phyloP scores from a whole-genome alignment of 1,140 invertebrate species.

The Calephelis virginiensis region DNA sequence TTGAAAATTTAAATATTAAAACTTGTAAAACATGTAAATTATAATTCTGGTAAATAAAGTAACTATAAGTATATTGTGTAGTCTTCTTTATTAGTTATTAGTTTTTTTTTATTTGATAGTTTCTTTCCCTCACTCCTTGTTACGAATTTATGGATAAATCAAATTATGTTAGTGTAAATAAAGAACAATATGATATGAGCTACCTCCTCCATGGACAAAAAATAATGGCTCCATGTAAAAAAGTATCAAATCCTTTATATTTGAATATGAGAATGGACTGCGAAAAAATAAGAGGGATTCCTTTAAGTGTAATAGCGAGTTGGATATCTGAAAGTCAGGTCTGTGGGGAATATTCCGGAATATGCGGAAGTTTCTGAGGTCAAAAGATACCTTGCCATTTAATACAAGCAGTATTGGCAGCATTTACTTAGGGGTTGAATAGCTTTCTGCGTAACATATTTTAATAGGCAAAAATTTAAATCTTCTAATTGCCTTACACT shows the following conservation, averaged over 20 bases:
- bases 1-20: too few relatives aligned
- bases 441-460: neutral
- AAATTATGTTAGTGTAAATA: too few relatives aligned
- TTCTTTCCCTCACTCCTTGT: too few relatives aligned
- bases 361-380: neutral
- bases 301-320: conserved; percentile 9
- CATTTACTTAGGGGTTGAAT: neutral
- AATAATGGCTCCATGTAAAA: neutral
- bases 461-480: neutral
- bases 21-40: too few relatives aligned
- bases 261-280: conserved; percentile 17
- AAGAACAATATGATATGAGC: too few relatives aligned
- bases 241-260: conserved; percentile 16
- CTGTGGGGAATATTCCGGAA: conserved; percentile 3
- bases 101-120: too few relatives aligned
- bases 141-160: too few relatives aligned
- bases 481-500: neutral
- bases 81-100: too few relatives aligned
- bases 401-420: neutral
- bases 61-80: too few relatives aligned
- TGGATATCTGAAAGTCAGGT: neutral
- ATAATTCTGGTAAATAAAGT: too few relatives aligned
- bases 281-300: conserved; percentile 14
- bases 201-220: too few relatives aligned
- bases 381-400: conserved; percentile 9